phyloP scores from a whole-genome alignment of 2,113 vertebrate genomes.

The Lampris megalopsis region DNA sequence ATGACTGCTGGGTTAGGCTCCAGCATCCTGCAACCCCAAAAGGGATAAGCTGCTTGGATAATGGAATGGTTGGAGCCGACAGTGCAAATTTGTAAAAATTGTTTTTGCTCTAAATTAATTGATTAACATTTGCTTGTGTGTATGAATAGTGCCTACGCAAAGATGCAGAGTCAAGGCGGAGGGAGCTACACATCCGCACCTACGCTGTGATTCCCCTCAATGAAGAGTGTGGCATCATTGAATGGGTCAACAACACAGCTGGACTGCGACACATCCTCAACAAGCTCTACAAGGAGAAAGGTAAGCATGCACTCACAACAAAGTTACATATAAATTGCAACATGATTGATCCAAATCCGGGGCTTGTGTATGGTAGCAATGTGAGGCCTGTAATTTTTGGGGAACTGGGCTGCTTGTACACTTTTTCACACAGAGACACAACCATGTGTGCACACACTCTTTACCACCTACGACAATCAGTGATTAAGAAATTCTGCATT shows the following conservation, averaged over 20 bases:
- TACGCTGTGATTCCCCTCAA: conserved; percentile 98
- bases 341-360: too few species aligned
- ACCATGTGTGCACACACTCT: background rate
- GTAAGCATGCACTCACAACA: conserved; percentile 68
- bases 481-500: too few species aligned
- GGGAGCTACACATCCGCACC: conserved; percentile 95
- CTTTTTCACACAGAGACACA: background rate
- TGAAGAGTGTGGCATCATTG: conserved; percentile 97
- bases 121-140: background rate
- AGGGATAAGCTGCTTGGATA: too few species aligned
- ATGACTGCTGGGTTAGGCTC: too few species aligned
- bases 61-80: too few species aligned
- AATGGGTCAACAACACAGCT: conserved; percentile 98
- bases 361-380: too few species aligned
- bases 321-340: background rate
- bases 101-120: too few species aligned
- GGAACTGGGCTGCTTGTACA: background rate
- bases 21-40: too few species aligned
- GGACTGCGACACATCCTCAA: conserved; percentile 95
- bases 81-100: too few species aligned
- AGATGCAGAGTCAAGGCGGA: conserved; percentile 93
- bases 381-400: too few species aligned
- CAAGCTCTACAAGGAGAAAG: conserved; percentile 97
- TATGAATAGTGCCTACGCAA: conserved; percentile 91
- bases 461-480: background rate